These are phyloP conservation scores for Oncorhynchus mykiss DNA, from an alignment of 2,113 vertebrate species.

Conservation along the genomic window DNA sequence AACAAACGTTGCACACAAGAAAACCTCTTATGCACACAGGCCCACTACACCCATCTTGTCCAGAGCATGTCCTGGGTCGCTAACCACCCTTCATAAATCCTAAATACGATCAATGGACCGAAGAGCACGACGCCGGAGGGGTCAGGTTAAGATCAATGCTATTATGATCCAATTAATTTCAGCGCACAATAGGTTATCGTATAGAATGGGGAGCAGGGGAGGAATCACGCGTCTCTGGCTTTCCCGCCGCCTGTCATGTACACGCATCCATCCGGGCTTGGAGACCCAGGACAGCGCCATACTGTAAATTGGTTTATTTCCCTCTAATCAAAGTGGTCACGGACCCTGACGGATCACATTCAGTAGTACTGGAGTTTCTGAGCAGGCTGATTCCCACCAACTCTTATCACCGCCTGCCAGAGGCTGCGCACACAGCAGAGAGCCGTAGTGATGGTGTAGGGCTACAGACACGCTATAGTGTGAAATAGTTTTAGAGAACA, in stretches of 20 bases:
- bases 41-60: neutral
- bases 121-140: constrained; percentile 21
- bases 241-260: neutral
- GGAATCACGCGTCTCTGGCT: neutral
- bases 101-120: constrained; percentile 36
- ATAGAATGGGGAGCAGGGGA: neutral
- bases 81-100: constrained; percentile 27
- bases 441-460: constrained; percentile 8
- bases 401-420: constrained; percentile 60
- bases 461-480: neutral
- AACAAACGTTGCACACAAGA: neutral
- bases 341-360: constrained; percentile 44
- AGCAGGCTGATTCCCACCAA: constrained; percentile 35
- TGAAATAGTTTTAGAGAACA: neutral
- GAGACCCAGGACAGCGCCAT: neutral
- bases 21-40: neutral
- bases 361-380: constrained; percentile 28
- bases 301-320: constrained; percentile 62
- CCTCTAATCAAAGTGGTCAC: constrained; percentile 65
- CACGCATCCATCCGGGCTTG: neutral
- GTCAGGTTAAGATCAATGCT: constrained; percentile 19
- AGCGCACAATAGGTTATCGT: neutral
- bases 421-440: constrained; percentile 44
- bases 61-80: neutral
- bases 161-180: constrained; percentile 11